Conservation (phyloP, 92 coral and sea anemone species). For the Phenganax subtilis region DNA sequence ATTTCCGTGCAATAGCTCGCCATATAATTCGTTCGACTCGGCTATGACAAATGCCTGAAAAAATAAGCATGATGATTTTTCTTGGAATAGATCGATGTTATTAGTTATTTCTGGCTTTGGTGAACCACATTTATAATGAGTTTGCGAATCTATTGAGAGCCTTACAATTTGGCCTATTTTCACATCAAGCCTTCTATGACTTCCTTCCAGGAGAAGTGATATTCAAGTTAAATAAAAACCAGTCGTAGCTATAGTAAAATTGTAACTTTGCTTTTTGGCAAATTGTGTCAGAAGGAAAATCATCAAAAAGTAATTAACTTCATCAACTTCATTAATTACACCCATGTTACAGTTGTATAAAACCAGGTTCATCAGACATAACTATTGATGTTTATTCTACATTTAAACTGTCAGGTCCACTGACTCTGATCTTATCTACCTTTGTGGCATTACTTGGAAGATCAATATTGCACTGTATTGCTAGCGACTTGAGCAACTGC, state of each 20-base stretch:
- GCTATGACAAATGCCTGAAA: constrained; percentile 24
- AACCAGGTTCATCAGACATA: background rate
- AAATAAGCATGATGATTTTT: background rate
- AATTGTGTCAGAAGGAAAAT: too few species aligned
- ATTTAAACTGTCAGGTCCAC: background rate
- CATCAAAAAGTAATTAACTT: too few species aligned
- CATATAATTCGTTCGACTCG: constrained; percentile 37
- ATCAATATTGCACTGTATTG: background rate
- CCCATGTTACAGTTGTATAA: too few species aligned
- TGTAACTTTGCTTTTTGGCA: too few species aligned
- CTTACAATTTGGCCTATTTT: too few species aligned
- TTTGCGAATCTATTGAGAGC: too few species aligned
- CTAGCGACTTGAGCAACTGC: background rate
- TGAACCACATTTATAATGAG: background rate
- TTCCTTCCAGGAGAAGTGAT: too few species aligned
- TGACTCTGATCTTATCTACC: background rate
- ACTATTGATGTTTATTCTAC: background rate
- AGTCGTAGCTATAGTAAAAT: too few species aligned
- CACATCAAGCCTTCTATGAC: too few species aligned
- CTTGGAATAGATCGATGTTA: background rate
- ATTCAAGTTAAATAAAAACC: too few species aligned
- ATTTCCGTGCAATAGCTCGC: constrained; percentile 39
- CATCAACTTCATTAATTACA: too few species aligned
- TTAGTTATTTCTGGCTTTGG: background rate
- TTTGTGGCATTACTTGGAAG: constrained; percentile 3